Evolutionary conservation across 1,140 invertebrate genomes (phyloP).

Genomic region (Leptinotarsa undecemlineata): DNA sequence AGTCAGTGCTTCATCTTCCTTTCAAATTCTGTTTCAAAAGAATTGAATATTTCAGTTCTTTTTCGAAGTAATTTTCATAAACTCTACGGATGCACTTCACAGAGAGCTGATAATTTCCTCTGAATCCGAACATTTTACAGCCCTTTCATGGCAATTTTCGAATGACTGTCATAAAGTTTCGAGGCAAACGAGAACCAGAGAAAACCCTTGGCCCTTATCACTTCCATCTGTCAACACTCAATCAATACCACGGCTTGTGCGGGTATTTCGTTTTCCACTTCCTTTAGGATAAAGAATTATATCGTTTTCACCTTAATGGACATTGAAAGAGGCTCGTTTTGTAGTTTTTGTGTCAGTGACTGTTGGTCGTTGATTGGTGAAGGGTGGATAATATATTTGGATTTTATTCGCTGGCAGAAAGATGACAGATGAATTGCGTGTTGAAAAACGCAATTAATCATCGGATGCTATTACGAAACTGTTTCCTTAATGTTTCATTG

Average conservation of each 20-base stretch:
- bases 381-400: neutral
- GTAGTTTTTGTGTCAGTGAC: neutral
- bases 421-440: neutral
- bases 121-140: neutral
- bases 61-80: too few relatives aligned
- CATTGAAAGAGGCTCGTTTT: neutral
- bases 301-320: neutral
- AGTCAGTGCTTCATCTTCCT: too few relatives aligned
- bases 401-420: neutral
- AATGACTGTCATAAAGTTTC: conserved; percentile 6
- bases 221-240: conserved; percentile 5
- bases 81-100: too few relatives aligned
- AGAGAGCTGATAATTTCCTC: neutral
- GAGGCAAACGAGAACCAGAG: neutral
- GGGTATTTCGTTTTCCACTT: neutral
- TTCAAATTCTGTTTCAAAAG: too few relatives aligned
- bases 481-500: too few relatives aligned
- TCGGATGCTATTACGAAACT: neutral
- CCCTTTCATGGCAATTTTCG: neutral
- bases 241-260: neutral
- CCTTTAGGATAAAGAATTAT: neutral
- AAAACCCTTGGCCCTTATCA: neutral
- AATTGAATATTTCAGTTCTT: too few relatives aligned
- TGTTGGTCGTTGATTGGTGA: neutral
- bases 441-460: neutral